Evolutionary conservation across 2,113 vertebrate species (phyloP), one percentile per base, ranked within the genome.

Genomic region (Stictonetta naevosa): DNA sequence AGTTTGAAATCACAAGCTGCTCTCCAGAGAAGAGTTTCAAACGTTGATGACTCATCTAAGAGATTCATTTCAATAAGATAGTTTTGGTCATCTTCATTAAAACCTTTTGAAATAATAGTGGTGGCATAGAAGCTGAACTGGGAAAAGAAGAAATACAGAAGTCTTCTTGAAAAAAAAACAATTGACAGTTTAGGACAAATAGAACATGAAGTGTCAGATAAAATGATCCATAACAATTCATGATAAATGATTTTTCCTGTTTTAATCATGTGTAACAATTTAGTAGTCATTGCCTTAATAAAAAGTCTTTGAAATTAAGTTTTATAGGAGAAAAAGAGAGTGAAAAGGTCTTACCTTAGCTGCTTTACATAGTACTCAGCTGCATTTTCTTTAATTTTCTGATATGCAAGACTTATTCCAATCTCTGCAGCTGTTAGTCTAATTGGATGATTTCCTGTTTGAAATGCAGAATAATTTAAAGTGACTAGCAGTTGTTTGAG

Each of bases 401-500:
- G 68, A 84, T 91, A 94, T 91, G 64, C 10, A 84, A 94, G 85
- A 36, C 78, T 72, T 96, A 95, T 95, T 96, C 80, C 82, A 68
- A 88, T 91, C 89, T 95, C 75, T 97, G 89, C 94, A 97, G 91
- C 67, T 96, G 91, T 95, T 97, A 84, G 94, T 93, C 83, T 97
- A 96, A 97, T 97, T 97, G 91, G 90, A 94, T 97, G 95, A 93
- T 97, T 97, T 98, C 94, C 90, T 97, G 94, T 98, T 97, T 94
- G 88, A 97, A 98, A 96, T 96, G 79, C 84, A 96, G 88, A 96
- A 88, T 88, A 96, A 98, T 97, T 97, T 96, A 96, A 97, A 96
- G 96, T 92, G 94, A 97, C 94, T 93, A 95, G 72, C 72, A 90
- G 83, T 97, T 95, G 64, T 97, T 97, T 91, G 92, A 88, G 96